Evolutionary conservation across 2,797 vertebrate species (phyloP).

Genomic region (Miichthys miiuy): DNA sequence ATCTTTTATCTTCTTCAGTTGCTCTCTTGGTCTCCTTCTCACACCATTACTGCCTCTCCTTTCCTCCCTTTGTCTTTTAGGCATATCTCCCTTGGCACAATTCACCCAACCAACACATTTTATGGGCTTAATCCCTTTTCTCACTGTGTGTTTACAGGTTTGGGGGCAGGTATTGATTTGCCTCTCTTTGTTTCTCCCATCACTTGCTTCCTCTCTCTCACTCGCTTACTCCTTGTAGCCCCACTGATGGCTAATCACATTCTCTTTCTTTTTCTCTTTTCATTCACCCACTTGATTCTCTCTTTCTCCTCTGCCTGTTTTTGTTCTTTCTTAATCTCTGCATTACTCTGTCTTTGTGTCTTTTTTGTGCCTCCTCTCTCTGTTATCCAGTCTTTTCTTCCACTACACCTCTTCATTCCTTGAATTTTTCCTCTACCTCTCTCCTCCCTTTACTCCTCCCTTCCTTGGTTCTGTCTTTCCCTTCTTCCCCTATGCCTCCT

Average conservation of each 20-base stretch:
- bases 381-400: constrained; percentile 42
- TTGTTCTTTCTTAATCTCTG: constrained; percentile 47
- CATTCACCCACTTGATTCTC: constrained; percentile 48
- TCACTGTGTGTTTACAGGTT: constrained; percentile 79
- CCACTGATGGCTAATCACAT: constrained; percentile 62
- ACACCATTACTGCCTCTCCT: constrained; percentile 35
- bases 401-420: constrained; percentile 22
- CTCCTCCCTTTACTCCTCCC: constrained; percentile 11
- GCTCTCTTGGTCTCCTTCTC: constrained; percentile 46
- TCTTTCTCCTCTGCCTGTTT: constrained; percentile 27
- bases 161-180: constrained; percentile 80
- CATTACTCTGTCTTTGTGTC: constrained; percentile 37
- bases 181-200: constrained; percentile 72
- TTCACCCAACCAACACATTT: constrained; percentile 74
- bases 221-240: constrained; percentile 35
- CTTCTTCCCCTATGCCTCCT: background rate
- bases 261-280: constrained; percentile 43
- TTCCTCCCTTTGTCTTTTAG: constrained; percentile 52
- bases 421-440: constrained; percentile 2
- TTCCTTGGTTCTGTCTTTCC: constrained; percentile 5
- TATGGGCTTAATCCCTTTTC: constrained; percentile 76
- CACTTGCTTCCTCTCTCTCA: constrained; percentile 59
- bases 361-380: constrained; percentile 26
- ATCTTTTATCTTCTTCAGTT: constrained; percentile 41
- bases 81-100: constrained; percentile 64